Conservation (phyloP, 1,140 invertebrate species). For the Pogonomyrmex barbatus region DNA sequence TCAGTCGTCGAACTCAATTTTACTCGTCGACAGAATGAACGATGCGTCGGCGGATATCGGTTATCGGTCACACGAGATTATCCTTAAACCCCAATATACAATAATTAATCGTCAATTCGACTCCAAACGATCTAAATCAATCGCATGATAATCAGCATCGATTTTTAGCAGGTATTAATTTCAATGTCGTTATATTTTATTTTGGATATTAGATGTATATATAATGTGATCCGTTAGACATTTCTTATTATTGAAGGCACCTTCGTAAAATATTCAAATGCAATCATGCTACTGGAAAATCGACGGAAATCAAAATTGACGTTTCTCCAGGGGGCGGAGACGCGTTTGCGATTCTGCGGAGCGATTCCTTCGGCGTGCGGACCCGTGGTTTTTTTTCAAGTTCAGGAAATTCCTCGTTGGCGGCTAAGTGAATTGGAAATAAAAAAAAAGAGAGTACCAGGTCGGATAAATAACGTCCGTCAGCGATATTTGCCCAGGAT, state of each 20-base stretch:
- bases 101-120: constrained; percentile 23
- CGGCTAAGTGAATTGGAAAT: constrained; percentile 83
- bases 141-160: neutral
- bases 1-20: constrained; percentile 59
- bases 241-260: neutral
- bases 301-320: constrained; percentile 68
- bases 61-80: constrained; percentile 59
- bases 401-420: constrained; percentile 70
- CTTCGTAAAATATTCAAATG: constrained; percentile 40
- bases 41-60: constrained; percentile 29
- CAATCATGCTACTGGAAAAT: constrained; percentile 52
- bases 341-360: constrained; percentile 46
- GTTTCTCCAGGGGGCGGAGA: constrained; percentile 39
- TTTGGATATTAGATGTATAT: neutral
- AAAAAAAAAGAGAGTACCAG: constrained; percentile 70
- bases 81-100: neutral
- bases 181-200: neutral
- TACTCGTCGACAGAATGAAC: constrained; percentile 54
- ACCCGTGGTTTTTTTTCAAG: constrained; percentile 64
- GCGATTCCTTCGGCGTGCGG: constrained; percentile 1
- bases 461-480: constrained; percentile 77
- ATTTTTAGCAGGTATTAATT: neutral
- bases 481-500: constrained; percentile 16
- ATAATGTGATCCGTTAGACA: neutral
- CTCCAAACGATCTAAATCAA: neutral